phyloP scores from a whole-genome alignment of 2,888 invertebrate genomes.

The Crepidodera aurea region DNA sequence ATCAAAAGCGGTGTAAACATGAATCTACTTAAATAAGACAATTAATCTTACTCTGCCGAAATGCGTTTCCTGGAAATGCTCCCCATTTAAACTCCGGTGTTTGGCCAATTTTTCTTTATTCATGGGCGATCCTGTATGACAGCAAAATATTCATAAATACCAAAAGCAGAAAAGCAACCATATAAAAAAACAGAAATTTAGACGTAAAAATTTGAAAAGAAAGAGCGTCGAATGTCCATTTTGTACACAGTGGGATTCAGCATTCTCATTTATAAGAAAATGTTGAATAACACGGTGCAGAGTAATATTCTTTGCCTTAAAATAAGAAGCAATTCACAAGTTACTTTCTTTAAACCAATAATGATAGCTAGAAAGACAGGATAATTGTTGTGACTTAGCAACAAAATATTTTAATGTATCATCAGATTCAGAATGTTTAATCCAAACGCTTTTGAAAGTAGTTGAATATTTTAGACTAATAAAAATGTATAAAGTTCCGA shows the following conservation, averaged over 20 bases:
- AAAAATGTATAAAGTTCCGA: too few relatives aligned
- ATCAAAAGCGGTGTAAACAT: not conserved
- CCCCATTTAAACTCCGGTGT: conserved; percentile 75
- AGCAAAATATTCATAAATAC: conserved; percentile 34
- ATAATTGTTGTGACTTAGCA: too few relatives aligned
- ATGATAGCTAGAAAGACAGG: too few relatives aligned
- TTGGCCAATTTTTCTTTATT: conserved; percentile 84
- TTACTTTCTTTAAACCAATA: too few relatives aligned
- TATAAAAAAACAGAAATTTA: not conserved
- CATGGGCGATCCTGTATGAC: conserved; percentile 76
- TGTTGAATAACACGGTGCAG: conserved; percentile 34
- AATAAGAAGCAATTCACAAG: not conserved
- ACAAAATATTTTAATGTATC: too few relatives aligned
- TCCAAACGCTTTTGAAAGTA: too few relatives aligned
- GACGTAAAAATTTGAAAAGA: not conserved
- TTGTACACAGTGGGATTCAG: conserved; percentile 28
- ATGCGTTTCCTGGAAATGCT: conserved; percentile 78
- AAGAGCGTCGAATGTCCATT: conserved; percentile 7
- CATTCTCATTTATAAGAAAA: conserved; percentile 12
- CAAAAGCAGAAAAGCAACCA: conserved; percentile 18
- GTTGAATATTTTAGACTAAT: too few relatives aligned
- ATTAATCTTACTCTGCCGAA: conserved; percentile 77
- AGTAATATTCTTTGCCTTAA: conserved; percentile 38
- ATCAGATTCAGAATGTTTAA: too few relatives aligned
- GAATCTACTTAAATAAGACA: conserved; percentile 29